Evolutionary conservation across 2,797 vertebrate genomes (phyloP), one percentile per base, ranked within the genome.

Genomic region (Pelodytes ibericus): DNA sequence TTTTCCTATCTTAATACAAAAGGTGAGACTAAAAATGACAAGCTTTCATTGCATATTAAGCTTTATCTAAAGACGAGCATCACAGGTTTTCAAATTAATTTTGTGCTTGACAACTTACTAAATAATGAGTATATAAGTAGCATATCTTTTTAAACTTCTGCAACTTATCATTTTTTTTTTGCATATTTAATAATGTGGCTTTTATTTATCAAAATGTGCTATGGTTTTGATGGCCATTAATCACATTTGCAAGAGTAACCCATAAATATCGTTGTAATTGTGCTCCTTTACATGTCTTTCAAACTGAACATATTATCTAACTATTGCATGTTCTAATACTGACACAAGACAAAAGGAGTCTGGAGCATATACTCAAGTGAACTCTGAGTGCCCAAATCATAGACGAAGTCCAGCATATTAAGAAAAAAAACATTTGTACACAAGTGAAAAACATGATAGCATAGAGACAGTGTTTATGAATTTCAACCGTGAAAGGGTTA

Each of bases 41-140:
- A 44, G 11, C 62, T 44, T 65, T 44, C 11, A 22, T 65, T 44
- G 26, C 24, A 7, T 41, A 39, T 64, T 44, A 65, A 20, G 39
- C 36, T 4, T 22, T 16, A 26, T 44, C 36, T 36, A 65, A 44
- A 51, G 16, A 66, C 9, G 30, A 49, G 16, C 25, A 66, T 66
- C 13, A 13, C 62, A 66, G 25, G 44, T 49, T 51, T 65, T 66
- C 16, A 49, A 30, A 49, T 27, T 64, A 24, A 66, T 49, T 30
- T 49, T 2, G 24, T 29, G 30, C 18, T 66, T 51, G 39, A 30
- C 8, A 66, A 60, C 41, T 13, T 16, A 44, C 9, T 44, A 44
- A 44, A 44, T 16, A 10, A 44, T 44, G 41, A 44, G 41, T 44
- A 8, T 44, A 15, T 13, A 16, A 13, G 41, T 16, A 44, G 41